Percentiles rank a stretch among this genome's conserved stretches.
These are phyloP conservation scores for Sterrhoptilus dennistouni DNA, from an alignment of 2,113 vertebrate genomes.

Conservation along the genomic window DNA sequence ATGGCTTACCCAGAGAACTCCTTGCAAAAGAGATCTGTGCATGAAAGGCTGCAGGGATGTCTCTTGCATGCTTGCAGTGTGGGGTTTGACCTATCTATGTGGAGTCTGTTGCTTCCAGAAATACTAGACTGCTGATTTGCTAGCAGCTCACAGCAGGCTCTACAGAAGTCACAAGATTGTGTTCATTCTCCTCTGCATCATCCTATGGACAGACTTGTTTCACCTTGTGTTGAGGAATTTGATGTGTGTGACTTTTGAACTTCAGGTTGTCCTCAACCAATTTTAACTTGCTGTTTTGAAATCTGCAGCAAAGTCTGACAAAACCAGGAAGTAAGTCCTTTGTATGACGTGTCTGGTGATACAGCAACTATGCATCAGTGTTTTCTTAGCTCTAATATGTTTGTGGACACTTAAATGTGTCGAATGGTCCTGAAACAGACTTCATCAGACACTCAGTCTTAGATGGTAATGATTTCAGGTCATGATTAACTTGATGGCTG, in stretches of 20 bases:
- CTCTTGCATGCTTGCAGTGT: not conserved
- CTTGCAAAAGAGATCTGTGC: not conserved
- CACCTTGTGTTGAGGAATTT: not conserved
- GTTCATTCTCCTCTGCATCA: not conserved
- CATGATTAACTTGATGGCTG: not conserved
- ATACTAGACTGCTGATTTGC: not conserved
- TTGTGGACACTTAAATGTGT: not conserved
- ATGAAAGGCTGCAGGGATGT: not conserved
- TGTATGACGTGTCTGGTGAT: not conserved
- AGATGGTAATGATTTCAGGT: constrained; percentile 21
- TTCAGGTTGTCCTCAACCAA: not conserved
- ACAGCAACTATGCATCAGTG: not conserved
- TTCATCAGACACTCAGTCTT: constrained; percentile 27
- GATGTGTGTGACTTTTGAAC: not conserved
- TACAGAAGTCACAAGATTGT: not conserved
- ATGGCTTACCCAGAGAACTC: not conserved
- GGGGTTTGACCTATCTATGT: not conserved
- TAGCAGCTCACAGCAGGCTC: not conserved
- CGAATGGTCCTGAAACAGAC: not conserved
- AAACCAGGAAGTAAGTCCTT: not conserved
- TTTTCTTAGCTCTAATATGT: not conserved
- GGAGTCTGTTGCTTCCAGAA: not conserved
- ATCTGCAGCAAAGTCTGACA: not conserved
- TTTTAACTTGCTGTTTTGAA: constrained; percentile 2
- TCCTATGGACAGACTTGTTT: not conserved